Percentiles rank a stretch among this genome's conserved stretches.
Evolutionary conservation across 2,113 vertebrate genomes (phyloP).

Genomic region (Varanus salvator): DNA sequence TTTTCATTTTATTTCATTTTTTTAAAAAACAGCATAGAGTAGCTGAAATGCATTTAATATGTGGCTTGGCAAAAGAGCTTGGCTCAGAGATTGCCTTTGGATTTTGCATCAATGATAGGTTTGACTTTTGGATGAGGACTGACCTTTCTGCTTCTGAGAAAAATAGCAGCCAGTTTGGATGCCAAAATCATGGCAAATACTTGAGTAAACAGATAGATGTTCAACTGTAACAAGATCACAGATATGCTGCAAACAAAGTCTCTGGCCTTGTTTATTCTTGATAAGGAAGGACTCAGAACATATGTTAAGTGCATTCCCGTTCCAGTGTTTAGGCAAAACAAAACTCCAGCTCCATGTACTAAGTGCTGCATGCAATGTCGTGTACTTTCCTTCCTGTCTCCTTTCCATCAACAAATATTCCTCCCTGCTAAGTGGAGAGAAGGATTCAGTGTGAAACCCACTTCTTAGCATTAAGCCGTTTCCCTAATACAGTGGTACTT

Average conservation of each 20-base stretch:
- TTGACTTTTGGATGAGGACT: conserved; percentile 17
- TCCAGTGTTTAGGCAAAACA: neutral
- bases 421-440: too few relatives aligned
- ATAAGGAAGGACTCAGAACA: neutral
- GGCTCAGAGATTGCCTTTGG: neutral
- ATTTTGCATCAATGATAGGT: neutral
- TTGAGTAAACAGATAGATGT: neutral
- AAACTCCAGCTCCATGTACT: neutral
- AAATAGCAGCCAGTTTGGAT: neutral
- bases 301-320: neutral
- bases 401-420: too few relatives aligned
- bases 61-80: conserved; percentile 8
- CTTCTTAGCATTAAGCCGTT: too few relatives aligned
- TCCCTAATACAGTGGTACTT: too few relatives aligned
- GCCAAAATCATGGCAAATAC: neutral
- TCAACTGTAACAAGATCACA: conserved; percentile 9
- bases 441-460: too few relatives aligned
- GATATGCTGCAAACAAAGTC: neutral
- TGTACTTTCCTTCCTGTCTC: too few relatives aligned
- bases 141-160: neutral
- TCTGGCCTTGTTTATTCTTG: neutral
- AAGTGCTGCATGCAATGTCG: neutral
- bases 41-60: rapidly evolving
- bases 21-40: neutral
- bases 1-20: neutral